These are phyloP conservation scores for Lytechinus variegatus DNA, from an alignment of 35 echinoderm and acorn worm genomes.

Conservation along the genomic window DNA sequence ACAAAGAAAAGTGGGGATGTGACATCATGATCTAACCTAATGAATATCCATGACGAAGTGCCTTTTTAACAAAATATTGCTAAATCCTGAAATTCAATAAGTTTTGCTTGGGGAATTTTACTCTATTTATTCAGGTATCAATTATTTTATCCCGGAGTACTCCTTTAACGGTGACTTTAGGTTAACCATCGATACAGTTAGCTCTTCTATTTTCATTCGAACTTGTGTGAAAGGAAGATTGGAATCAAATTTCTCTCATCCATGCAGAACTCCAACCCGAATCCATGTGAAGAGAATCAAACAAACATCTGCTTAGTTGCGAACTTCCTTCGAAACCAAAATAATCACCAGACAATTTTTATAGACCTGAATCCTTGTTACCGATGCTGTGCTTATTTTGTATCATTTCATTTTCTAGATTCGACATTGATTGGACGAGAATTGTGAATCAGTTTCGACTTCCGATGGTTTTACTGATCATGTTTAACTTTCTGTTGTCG, in stretches of 20 bases:
- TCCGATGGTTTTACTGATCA: not conserved
- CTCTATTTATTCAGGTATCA: too few species aligned
- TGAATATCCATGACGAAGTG: too few species aligned
- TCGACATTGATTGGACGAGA: too few species aligned
- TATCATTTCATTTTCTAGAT: not conserved
- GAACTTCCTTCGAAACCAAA: slow-evolving; percentile 11
- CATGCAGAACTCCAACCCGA: not conserved
- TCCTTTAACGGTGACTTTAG: too few species aligned
- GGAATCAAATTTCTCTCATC: not conserved
- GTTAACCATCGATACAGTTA: not conserved
- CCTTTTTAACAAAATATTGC: too few species aligned
- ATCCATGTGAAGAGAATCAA: not conserved
- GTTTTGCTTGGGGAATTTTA: too few species aligned
- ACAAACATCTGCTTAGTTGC: not conserved
- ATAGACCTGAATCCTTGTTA: not conserved
- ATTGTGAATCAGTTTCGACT: not conserved
- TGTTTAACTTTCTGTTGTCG: too few species aligned
- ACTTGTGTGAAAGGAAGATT: not conserved
- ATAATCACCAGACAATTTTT: not conserved
- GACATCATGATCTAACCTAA: too few species aligned
- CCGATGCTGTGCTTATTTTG: not conserved
- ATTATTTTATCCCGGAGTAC: too few species aligned
- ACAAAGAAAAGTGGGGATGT: too few species aligned
- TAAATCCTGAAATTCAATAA: too few species aligned
- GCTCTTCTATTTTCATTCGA: not conserved